These are phyloP conservation scores for Eupelmus urozonus DNA, from an alignment of 2,888 invertebrate species.

Conservation along the genomic window DNA sequence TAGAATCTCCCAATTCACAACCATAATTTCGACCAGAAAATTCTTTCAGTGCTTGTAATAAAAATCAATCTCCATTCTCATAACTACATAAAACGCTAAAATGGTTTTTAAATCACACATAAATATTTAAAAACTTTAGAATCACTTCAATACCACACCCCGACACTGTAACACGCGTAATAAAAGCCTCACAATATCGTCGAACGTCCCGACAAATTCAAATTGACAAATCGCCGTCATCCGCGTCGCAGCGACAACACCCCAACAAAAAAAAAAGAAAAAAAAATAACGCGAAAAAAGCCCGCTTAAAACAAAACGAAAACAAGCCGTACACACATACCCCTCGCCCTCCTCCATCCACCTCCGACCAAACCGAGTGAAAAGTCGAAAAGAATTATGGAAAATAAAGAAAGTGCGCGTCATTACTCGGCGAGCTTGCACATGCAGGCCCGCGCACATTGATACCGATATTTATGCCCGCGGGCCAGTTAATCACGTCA, in stretches of 20 bases:
- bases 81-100: no score
- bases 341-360: no score
- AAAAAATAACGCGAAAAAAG: background rate
- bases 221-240: conserved; percentile 26
- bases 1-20: no score
- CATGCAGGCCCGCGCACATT: conserved; percentile 70
- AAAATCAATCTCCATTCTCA: no score
- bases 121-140: no score
- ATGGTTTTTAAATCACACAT: no score
- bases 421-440: conserved; percentile 29
- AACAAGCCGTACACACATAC: background rate
- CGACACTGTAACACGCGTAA: no score
- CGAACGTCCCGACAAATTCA: background rate
- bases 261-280: conserved; percentile 7
- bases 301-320: background rate
- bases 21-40: no score
- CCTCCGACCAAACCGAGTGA: background rate
- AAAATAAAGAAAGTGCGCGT: conserved; percentile 44
- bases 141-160: no score
- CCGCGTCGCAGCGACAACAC: no score
- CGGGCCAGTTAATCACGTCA: conserved; percentile 76
- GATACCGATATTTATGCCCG: conserved; percentile 76
- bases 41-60: no score
- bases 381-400: conserved; percentile 44
- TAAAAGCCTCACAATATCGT: conserved; percentile 13